A percentile compares a stretch with the other conserved stretches of the same genome.
Conservation (phyloP, 2,797 vertebrate species). For the Rhincodon typus region DNA sequence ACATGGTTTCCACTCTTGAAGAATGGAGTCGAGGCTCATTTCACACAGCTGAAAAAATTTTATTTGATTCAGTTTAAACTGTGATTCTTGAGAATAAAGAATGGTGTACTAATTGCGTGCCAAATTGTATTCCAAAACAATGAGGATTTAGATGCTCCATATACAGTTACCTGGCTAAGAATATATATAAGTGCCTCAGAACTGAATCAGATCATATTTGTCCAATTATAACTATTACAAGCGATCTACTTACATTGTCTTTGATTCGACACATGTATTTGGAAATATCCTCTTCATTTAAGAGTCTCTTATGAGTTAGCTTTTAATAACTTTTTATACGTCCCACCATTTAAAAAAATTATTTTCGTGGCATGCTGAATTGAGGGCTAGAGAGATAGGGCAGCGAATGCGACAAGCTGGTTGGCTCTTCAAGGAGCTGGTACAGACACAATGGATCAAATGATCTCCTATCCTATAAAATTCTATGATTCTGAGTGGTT, state of each 20-base stretch:
- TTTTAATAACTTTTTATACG: not conserved
- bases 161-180: not conserved
- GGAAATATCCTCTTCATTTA: not conserved
- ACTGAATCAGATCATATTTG: not conserved
- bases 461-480: no score
- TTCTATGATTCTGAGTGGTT: no score
- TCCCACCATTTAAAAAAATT: no score
- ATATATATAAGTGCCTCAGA: not conserved
- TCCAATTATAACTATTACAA: not conserved
- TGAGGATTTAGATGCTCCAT: not conserved
- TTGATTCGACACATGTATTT: not conserved
- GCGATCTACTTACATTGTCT: not conserved
- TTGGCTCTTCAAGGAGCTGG: no score
- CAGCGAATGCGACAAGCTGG: no score
- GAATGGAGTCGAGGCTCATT: not conserved
- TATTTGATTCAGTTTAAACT: not conserved
- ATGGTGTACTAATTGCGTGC: not conserved
- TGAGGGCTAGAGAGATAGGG: no score
- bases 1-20: not conserved
- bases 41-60: not conserved
- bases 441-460: no score
- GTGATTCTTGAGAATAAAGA: not conserved
- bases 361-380: no score
- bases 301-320: not conserved
- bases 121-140: not conserved